Percentiles rank a stretch among this genome's conserved stretches.
These are phyloP conservation scores for Himalopsyche japonica DNA, from an alignment of 2,888 invertebrate species.

Conservation along the genomic window DNA sequence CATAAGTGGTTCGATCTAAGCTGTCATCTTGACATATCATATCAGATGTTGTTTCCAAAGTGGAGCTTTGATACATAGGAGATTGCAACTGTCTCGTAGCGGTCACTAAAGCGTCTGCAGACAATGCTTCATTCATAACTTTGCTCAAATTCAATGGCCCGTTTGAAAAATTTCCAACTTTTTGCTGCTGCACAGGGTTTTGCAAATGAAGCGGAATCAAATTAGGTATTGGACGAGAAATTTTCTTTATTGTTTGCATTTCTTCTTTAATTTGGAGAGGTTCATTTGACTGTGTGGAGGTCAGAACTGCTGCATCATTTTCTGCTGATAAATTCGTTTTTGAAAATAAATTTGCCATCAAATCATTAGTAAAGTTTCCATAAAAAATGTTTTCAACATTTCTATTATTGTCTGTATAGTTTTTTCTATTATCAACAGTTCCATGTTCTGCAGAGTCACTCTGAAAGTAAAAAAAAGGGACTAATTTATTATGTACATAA, in stretches of 20 bases:
- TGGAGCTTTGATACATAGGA: neutral
- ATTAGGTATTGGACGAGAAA: slow-evolving; percentile 71
- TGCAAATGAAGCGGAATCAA: slow-evolving; percentile 70
- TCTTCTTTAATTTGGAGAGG: slow-evolving; percentile 2
- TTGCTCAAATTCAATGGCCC: slow-evolving; percentile 49
- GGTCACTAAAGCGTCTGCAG: neutral
- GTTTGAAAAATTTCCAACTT: slow-evolving; percentile 49
- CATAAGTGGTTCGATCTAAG: slow-evolving; percentile 28
- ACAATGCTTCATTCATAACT: neutral
- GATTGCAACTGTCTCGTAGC: neutral
- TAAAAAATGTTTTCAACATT: neutral
- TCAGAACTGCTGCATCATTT: neutral
- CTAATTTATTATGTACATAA: neutral
- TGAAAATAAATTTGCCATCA: neutral
- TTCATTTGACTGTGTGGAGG: neutral
- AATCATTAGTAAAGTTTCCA: neutral
- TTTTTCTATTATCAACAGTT: slow-evolving; percentile 19
- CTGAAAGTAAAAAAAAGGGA: slow-evolving; percentile 9
- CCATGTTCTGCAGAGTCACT: slow-evolving; percentile 19
- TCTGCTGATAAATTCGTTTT: neutral
- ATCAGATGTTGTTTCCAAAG: neutral
- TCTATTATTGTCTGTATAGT: neutral
- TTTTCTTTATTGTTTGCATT: slow-evolving; percentile 45
- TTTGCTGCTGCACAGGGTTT: slow-evolving; percentile 51
- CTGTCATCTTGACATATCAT: slow-evolving; percentile 34